These are phyloP conservation scores for Chrosomus eos DNA, from an alignment of 2,797 vertebrate species.

Conservation along the genomic window DNA sequence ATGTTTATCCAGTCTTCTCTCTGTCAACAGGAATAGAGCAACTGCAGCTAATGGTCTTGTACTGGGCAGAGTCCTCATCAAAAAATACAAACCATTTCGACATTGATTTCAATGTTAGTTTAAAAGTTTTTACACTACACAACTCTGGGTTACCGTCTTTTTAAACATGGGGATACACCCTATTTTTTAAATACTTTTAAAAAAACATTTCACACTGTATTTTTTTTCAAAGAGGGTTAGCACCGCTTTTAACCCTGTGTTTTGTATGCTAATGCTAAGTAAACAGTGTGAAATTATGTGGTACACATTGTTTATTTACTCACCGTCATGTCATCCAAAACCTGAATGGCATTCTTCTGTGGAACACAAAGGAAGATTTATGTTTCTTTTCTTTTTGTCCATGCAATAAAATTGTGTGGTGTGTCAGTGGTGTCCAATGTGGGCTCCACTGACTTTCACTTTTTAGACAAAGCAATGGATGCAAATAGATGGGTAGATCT, in stretches of 20 bases:
- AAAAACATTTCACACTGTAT: background rate
- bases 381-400: background rate
- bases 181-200: background rate
- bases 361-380: background rate
- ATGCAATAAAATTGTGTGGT: background rate
- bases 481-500: background rate
- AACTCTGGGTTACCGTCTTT: background rate
- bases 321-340: too few species aligned
- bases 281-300: background rate
- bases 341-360: background rate
- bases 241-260: background rate
- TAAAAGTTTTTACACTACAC: background rate
- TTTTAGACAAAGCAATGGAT: background rate
- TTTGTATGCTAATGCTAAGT: background rate
- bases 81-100: background rate
- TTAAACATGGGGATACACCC: background rate
- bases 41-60: background rate
- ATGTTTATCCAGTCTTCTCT: conserved; percentile 47
- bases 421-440: background rate
- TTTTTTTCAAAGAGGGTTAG: background rate
- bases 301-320: background rate
- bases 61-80: conserved; percentile 1
- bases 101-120: background rate
- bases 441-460: background rate
- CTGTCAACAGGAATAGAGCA: background rate